phyloP scores from a whole-genome alignment of 2,113 vertebrate species.

The Geococcyx californianus region DNA sequence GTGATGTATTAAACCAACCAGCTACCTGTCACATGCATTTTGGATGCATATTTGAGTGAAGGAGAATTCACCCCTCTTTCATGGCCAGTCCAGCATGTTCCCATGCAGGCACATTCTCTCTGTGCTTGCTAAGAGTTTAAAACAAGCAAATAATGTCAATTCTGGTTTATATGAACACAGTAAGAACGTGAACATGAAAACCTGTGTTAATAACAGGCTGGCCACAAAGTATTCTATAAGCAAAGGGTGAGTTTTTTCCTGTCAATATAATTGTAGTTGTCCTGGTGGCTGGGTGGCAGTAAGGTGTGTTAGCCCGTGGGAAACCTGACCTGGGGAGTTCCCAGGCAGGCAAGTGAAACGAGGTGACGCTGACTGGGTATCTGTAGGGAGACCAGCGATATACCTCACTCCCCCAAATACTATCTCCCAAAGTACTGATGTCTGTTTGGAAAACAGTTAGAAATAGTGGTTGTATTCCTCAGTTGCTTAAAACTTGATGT shows the following conservation, averaged over 20 bases:
- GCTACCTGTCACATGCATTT: neutral
- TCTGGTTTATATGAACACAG: neutral
- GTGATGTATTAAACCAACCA: neutral
- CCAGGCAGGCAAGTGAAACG: neutral
- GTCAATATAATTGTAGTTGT: neutral
- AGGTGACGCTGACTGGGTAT: neutral
- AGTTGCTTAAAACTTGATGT: neutral
- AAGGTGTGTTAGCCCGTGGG: slow-evolving; percentile 51
- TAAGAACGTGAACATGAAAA: neutral
- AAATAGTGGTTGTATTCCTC: neutral
- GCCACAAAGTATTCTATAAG: neutral
- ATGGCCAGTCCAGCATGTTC: neutral
- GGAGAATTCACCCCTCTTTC: neutral
- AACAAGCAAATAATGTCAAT: neutral
- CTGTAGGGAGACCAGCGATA: neutral
- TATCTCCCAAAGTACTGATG: neutral
- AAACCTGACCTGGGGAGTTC: slow-evolving; percentile 38
- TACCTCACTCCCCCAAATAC: neutral
- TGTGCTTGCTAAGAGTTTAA: neutral
- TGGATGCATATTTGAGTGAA: neutral
- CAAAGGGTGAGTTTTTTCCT: neutral
- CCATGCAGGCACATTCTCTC: neutral
- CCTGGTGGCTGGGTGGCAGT: neutral
- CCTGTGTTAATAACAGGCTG: neutral
- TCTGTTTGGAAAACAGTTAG: neutral